A percentile compares a stretch with the other conserved stretches of the same genome.
phyloP scores from a whole-genome alignment of 2,888 invertebrate species.

The Drosophila robusta region DNA sequence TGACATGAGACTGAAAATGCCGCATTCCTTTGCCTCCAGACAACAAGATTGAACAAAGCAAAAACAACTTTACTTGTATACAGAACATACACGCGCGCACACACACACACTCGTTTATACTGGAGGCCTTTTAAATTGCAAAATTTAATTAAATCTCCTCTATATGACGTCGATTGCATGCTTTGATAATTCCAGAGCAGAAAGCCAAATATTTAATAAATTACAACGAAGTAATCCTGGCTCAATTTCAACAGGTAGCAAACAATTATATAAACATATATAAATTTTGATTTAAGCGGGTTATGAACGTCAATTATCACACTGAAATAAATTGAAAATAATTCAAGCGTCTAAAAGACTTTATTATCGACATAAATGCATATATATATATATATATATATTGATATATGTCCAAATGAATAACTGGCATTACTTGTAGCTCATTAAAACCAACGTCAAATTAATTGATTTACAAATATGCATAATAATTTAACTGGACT shows the following conservation, averaged over 20 bases:
- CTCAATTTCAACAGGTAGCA: slow-evolving; percentile 30
- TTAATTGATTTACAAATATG: slow-evolving; percentile 14
- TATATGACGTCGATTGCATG: slow-evolving; percentile 51
- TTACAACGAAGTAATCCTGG: slow-evolving; percentile 22
- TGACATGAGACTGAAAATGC: slow-evolving; percentile 52
- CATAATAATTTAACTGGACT: neutral
- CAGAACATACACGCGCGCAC: neutral
- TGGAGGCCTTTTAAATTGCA: slow-evolving; percentile 50
- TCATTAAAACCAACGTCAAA: neutral
- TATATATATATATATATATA: neutral
- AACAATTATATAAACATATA: neutral
- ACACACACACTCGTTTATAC: slow-evolving; percentile 1
- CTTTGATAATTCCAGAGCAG: slow-evolving; percentile 49
- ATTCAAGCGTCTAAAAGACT: slow-evolving; percentile 19
- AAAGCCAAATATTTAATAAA: slow-evolving; percentile 49
- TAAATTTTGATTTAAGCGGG: slow-evolving; percentile 18
- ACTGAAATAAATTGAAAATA: slow-evolving; percentile 29
- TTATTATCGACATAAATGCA: neutral
- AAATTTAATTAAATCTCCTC: slow-evolving; percentile 64
- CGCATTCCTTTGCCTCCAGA: slow-evolving; percentile 61
- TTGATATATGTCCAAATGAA: neutral
- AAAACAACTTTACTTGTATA: slow-evolving; percentile 36
- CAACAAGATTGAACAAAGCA: slow-evolving; percentile 53
- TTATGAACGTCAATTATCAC: slow-evolving; percentile 29
- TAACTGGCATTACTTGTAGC: slow-evolving; percentile 1